Evolutionary conservation across 1,140 invertebrate species (phyloP).

Genomic region (Cylas formicarius): DNA sequence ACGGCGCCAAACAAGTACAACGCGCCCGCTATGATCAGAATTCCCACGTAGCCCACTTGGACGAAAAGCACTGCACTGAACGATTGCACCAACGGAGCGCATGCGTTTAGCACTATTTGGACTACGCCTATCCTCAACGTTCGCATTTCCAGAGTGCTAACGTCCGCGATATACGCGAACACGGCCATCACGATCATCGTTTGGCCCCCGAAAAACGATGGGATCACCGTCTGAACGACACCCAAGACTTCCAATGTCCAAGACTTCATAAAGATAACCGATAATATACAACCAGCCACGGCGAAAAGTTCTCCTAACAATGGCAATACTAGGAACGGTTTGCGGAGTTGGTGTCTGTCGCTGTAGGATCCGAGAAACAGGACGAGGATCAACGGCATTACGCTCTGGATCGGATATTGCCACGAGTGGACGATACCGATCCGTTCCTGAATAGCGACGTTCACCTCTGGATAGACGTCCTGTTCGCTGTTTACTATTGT

Average conservation of each 20-base stretch:
- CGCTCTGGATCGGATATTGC: slow-evolving; percentile 37
- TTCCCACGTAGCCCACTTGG: slow-evolving; percentile 31
- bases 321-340: slow-evolving; percentile 56
- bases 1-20: slow-evolving; percentile 28
- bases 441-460: slow-evolving; percentile 31
- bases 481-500: slow-evolving; percentile 43
- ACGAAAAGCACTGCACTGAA: slow-evolving; percentile 35
- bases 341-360: slow-evolving; percentile 54
- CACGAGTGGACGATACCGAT: slow-evolving; percentile 39
- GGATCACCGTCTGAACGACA: slow-evolving; percentile 47
- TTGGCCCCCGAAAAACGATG: slow-evolving; percentile 49
- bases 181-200: slow-evolving; percentile 49
- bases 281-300: slow-evolving; percentile 45
- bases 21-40: slow-evolving; percentile 28
- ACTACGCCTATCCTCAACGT: slow-evolving; percentile 50
- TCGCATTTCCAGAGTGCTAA: slow-evolving; percentile 47
- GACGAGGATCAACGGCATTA: slow-evolving; percentile 50
- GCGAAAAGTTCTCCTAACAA: slow-evolving; percentile 52
- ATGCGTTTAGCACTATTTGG: slow-evolving; percentile 46
- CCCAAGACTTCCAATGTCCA: slow-evolving; percentile 48
- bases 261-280: slow-evolving; percentile 46
- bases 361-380: slow-evolving; percentile 59
- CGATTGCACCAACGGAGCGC: slow-evolving; percentile 25
- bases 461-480: slow-evolving; percentile 26
- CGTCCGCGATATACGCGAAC: slow-evolving; percentile 53